Evolutionary conservation across 2,113 vertebrate species (phyloP).

Genomic region (Clarias gariepinus): DNA sequence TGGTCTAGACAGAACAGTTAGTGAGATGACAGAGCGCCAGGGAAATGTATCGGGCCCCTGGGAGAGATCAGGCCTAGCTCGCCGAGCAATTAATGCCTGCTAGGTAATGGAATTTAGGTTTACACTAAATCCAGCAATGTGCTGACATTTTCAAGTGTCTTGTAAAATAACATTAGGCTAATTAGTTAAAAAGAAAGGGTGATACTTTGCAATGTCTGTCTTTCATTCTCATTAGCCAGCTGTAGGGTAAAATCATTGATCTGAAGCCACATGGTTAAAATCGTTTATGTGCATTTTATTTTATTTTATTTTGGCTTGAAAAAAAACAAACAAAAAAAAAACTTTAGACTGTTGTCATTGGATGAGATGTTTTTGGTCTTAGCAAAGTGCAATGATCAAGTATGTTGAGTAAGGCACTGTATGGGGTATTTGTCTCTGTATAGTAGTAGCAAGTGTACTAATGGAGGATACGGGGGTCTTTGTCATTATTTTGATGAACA

Average conservation of each 20-base stretch:
- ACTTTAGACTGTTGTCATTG: conserved; percentile 6
- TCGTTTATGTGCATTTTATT: not conserved
- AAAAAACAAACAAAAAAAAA: not conserved
- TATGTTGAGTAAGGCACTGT: conserved; percentile 28
- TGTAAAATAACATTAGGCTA: conserved; percentile 98
- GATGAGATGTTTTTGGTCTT: conserved; percentile 56
- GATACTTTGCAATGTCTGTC: conserved; percentile 27
- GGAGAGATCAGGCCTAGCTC: conserved; percentile 74
- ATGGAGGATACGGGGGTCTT: conserved; percentile 73
- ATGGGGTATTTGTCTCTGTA: conserved; percentile 76
- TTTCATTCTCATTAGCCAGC: conserved; percentile 49
- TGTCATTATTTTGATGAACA: conserved; percentile 81
- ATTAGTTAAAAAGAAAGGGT: conserved; percentile 73
- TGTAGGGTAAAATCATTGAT: conserved; percentile 24
- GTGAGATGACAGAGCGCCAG: conserved; percentile 96
- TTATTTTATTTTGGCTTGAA: too few species aligned
- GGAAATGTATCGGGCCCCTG: conserved; percentile 91
- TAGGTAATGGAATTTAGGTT: conserved; percentile 99
- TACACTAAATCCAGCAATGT: conserved; percentile 97
- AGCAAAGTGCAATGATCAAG: not conserved
- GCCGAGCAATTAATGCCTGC: conserved; percentile 99
- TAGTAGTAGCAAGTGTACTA: conserved; percentile 63
- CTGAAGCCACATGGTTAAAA: not conserved
- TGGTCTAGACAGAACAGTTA: conserved; percentile 99
- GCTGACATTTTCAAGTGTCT: conserved; percentile 96